Conservation (phyloP, 2,113 vertebrate genomes). For the Mesembrinibis cayennensis region DNA sequence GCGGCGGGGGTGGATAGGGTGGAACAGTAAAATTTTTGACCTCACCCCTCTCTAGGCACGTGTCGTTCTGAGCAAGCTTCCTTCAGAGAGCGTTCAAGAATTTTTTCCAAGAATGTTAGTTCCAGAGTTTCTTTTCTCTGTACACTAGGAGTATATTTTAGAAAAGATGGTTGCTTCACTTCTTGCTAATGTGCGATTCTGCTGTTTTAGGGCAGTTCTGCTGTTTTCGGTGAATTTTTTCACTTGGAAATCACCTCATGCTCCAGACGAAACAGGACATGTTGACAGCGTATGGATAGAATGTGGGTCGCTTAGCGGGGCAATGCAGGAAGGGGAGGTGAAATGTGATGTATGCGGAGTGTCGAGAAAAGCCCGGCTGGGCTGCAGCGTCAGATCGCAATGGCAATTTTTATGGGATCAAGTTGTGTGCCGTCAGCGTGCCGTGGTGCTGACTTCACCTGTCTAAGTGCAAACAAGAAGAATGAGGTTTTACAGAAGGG, state of each 20-base stretch:
- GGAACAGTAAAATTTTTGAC: constrained; percentile 61
- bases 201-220: neutral
- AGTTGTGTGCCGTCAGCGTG: accelerated
- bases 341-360: accelerated
- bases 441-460: accelerated
- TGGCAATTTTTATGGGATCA: neutral
- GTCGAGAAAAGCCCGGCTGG: neutral
- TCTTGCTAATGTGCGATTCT: accelerated
- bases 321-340: neutral
- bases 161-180: accelerated
- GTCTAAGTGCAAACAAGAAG: neutral
- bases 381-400: accelerated
- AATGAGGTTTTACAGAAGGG: neutral
- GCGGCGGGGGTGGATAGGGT: constrained; percentile 38
- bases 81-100: neutral
- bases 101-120: neutral
- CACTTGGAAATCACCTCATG: neutral
- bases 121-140: neutral
- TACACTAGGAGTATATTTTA: neutral
- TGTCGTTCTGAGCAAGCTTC: constrained; percentile 49
- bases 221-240: neutral
- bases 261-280: accelerated
- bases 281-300: accelerated
- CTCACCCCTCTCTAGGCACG: constrained; percentile 57
- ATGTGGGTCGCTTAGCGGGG: accelerated